phyloP scores from a whole-genome alignment of 2,113 vertebrate genomes.

The Thamnophis sirtalis region DNA sequence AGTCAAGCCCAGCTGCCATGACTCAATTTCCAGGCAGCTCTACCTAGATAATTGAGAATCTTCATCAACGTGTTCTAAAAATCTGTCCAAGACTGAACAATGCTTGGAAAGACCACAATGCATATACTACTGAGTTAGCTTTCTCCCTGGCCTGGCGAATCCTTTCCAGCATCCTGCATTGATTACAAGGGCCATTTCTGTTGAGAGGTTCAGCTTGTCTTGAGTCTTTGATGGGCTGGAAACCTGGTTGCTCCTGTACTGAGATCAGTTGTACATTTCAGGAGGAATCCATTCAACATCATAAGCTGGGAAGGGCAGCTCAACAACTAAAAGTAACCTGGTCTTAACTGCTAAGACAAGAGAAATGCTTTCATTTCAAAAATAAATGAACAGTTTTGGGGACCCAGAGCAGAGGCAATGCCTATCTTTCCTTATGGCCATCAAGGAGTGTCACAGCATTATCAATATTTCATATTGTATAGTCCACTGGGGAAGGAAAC shows the following conservation, averaged over 20 bases:
- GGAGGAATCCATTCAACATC: conserved; percentile 27
- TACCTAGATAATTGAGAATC: not conserved
- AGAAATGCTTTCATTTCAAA: conserved; percentile 48
- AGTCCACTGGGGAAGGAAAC: not conserved
- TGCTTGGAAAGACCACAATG: not conserved
- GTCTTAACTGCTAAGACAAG: conserved; percentile 1
- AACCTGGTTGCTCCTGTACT: not conserved
- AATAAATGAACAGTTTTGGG: conserved; percentile 49
- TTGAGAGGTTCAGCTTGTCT: not conserved
- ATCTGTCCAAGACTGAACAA: not conserved
- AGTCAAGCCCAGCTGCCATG: not conserved
- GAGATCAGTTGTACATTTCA: not conserved
- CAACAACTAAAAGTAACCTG: conserved; percentile 25
- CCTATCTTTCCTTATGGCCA: not conserved
- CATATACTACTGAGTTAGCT: not conserved
- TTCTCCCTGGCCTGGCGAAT: not conserved
- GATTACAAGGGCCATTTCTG: not conserved
- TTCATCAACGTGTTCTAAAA: not conserved
- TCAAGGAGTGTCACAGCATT: not conserved
- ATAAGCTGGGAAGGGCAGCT: conserved; percentile 45
- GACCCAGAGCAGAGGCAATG: not conserved
- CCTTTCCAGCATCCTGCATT: not conserved
- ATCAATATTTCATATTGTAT: not conserved
- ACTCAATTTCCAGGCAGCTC: not conserved
- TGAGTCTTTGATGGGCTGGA: not conserved